Evolutionary conservation across 2,113 vertebrate genomes (phyloP), one percentile per base, ranked within the genome.

Genomic region (Vulpes vulpes): DNA sequence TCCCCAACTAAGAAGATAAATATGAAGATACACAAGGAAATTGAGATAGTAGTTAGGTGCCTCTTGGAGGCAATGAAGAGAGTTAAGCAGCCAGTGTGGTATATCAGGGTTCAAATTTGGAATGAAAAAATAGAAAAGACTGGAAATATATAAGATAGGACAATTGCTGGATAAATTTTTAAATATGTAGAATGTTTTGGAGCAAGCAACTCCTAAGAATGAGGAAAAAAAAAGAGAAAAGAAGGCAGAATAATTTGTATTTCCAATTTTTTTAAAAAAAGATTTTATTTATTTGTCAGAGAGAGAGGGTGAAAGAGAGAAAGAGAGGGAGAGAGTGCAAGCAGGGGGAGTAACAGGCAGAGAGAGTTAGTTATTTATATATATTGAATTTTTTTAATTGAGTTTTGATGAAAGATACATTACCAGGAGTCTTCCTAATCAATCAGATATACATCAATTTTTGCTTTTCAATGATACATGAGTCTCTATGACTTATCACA

Each of bases 381-480:
- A 43, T 43, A 43, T 43, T 43, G 43, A 43, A 43, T 43, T 43
- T 43, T 43, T 43, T 43, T 1, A 43, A 43, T 43, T 43, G 43
- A 6, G 43, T 43, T 43, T 43, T 43, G 43, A 43, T 43, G 43
- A 43, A 43, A 43, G 43, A 43, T 43, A 43, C 43, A 43, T 43
- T 43, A 43, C 43, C 43, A 43, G 43, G 43, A 43, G 43, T 43
- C 43, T 43, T 43, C 43, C 5, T 43, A 43, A 43, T 43, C 43
- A 43, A 43, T 6, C 43, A 43, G 43, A 43, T 43, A 43, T 43
- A 8, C 43, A 65, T 78, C 7, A 79, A 93, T 60, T 17, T 0
- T 23, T 91, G 0, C 51, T 97, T 96, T 98, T 92, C 49, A 87
- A 35, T 78, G 38, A 79, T 69, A 19, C 35, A 15, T 67, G 3